Base-by-base conservation (phyloP, 2,113 vertebrate genomes). In the Brachirus orientalis region DNA sequence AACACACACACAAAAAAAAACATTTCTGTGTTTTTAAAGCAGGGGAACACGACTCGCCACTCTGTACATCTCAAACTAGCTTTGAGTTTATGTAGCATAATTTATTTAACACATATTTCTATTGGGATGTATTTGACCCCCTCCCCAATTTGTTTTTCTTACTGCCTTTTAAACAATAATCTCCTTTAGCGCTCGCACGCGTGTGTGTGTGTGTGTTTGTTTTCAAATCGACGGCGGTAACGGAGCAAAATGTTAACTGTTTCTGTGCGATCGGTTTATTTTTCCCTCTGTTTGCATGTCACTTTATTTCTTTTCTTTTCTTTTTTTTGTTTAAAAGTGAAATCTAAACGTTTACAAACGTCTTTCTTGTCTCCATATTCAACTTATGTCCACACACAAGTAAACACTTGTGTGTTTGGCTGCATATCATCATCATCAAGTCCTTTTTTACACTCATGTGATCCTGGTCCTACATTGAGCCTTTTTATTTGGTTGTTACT, bases 331-430 rank as follows among this genome's bases (percentile, higher is more conserved):
- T 61, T 7, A 12, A 65, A 71, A 68, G 67, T 79, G 77, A 78
- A 65, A 51, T 54, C 19, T 18, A 33, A 35, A 57, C 10, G 71
- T 87, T 83, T 84, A 79, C 80, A 75, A 58, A 63, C 16, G 14
- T 10, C 11, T 40, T 40, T 8, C 38, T 40, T 40, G 8, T 40
- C 38, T 40, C 11, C 38, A 10, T 40, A 13, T 43, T 43, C 6
- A 28, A 28, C 28, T 40, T 40, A 10, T 4, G 11, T 41, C 71
- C 75, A 67, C 46, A 69, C 60, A 56, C 45, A 51, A 65, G 86
- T 61, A 73, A 60, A 89, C 89, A 92, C 90, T 90, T 93, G 84
- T 87, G 90, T 87, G 40, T 43, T 43, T 86, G 92, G 91, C 93
- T 93, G 92, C 92, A 92, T 91, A 92, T 91, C 72, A 68, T 81